Base-by-base conservation (phyloP, 2,113 vertebrate genomes). In the Leptobrachium leishanense region DNA sequence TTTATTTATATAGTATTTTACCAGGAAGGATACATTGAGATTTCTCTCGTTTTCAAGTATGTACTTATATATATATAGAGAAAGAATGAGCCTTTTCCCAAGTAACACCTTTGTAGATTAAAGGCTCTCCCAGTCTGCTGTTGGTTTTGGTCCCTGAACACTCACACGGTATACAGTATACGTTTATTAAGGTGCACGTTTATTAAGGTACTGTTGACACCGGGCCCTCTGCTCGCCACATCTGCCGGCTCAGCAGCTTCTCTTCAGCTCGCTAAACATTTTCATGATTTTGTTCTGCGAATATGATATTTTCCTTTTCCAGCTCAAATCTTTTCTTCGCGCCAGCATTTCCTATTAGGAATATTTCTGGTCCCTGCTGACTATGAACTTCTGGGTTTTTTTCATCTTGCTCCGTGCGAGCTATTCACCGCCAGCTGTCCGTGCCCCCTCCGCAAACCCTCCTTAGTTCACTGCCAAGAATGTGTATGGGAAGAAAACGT, bases 161-260 rank as follows among this genome's bases (percentile, higher is more conserved):
- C 20, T 31, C 20, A 31, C 20, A 31, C 20, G 20, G 20, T 31
- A 31, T 31, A 31, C 20, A 31, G 20, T 31, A 31, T 31, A 31
- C 20, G 20, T 31, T 31, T 31, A 31, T 31, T 31, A 31, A 31
- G 20, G 20, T 31, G 20, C 20, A 31, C 20, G 20, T 31, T 31
- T 31, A 31, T 43, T 64, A 84, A 82, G 84, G 77, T 79, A 82
- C 77, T 84, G 74, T 75, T 76, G 63, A 57, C 86, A 87, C 86
- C 72, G 80, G 84, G 82, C 86, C 85, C 84, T 83, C 66, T 84
- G 87, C 81, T 86, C 82, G 84, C 85, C 79, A 83, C 74, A 82
- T 84, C 77, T 81, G 82, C 68, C 82, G 57, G 62, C 82, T 84
- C 82, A 83, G 82, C 84, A 84, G 78, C 53, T 85, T 88, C 85